Evolutionary conservation across 2,888 invertebrate species (phyloP), one percentile per base, ranked within the genome.

Genomic region (Priocnemis perturbator): DNA sequence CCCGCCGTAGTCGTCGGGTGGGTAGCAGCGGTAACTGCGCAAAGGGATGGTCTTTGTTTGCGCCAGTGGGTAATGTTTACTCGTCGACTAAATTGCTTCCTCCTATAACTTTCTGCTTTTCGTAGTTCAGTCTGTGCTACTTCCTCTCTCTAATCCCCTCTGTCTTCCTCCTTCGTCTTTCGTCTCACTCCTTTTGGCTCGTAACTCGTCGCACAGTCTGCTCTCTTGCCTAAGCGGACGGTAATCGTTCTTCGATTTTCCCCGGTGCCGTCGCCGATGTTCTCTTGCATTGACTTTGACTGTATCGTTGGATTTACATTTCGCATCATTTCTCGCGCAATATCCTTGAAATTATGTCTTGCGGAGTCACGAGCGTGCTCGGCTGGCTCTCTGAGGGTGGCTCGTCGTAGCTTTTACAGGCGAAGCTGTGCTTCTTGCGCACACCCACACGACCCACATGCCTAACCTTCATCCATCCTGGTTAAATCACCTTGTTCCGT

Each of bases 61-160:
- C 69, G 65, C 68, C 60, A 50, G 50, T 50, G 20, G 19, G 50
- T 50, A 62, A 77, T 75, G 75, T 75, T 73, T 68, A 50, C 69
- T 20, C 71, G 19, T 47, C 64, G 68, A 64, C 70, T 77, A 78
- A 77, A 71, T 77, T 77, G 68, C 71, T 78, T 78, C 75, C 63
- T 68, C 61, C 64, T 60, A 37, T 37, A 37, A 37, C 37, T 37
- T 37, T 37, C 37, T 37, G 37, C 37, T 37, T 37, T 37, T 37
- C 37, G 37, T 37, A 37, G 37, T 37, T 37, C 37, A 37, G 37
- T 37, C 37, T 37, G 37, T 37, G 37, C 37, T 37, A 68, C 66
- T 68, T 74, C 71, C 74, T 62, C 58, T 63, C 44, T 61, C 61
- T 61, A 64, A 65, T 60, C 14, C 60, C 14, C 7, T 37, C 53